These are phyloP conservation scores for Volucella zonaria DNA, from an alignment of 2,888 invertebrate genomes.

Conservation along the genomic window DNA sequence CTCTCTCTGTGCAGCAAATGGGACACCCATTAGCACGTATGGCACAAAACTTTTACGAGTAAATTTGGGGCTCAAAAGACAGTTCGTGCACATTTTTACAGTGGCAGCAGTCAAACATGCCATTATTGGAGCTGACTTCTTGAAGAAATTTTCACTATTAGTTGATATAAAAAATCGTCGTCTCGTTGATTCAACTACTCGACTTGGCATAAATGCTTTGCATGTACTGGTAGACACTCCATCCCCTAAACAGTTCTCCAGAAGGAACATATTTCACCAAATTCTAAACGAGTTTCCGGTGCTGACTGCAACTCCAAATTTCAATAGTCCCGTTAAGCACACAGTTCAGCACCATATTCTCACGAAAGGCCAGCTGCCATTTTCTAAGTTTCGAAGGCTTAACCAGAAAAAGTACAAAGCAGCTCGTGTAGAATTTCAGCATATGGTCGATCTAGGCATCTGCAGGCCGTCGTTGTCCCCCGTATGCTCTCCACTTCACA, in stretches of 20 bases:
- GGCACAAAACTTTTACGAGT: not conserved
- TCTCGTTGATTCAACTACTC: no score
- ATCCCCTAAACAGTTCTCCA: not conserved
- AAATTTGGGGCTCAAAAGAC: no score
- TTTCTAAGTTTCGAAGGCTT: no score
- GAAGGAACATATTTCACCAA: not conserved
- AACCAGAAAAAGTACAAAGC: conserved; percentile 41
- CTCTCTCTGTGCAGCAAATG: not conserved
- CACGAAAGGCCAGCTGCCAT: no score
- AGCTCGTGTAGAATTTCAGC: conserved; percentile 55
- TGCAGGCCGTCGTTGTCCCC: conserved; percentile 45
- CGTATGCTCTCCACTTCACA: conserved; percentile 51
- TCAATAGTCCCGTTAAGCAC: conserved; percentile 25
- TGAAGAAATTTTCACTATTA: not conserved
- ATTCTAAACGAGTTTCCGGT: not conserved
- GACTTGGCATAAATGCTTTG: no score
- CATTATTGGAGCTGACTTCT: not conserved
- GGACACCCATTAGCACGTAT: no score
- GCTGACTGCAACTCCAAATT: not conserved
- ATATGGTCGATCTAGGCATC: conserved; percentile 45
- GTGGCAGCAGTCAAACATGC: no score
- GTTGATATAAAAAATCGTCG: not conserved
- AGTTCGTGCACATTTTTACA: no score
- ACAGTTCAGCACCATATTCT: conserved; percentile 44
- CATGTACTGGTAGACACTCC: not conserved